phyloP scores from a whole-genome alignment of 2,797 vertebrate genomes.

The Erpetoichthys calabaricus region DNA sequence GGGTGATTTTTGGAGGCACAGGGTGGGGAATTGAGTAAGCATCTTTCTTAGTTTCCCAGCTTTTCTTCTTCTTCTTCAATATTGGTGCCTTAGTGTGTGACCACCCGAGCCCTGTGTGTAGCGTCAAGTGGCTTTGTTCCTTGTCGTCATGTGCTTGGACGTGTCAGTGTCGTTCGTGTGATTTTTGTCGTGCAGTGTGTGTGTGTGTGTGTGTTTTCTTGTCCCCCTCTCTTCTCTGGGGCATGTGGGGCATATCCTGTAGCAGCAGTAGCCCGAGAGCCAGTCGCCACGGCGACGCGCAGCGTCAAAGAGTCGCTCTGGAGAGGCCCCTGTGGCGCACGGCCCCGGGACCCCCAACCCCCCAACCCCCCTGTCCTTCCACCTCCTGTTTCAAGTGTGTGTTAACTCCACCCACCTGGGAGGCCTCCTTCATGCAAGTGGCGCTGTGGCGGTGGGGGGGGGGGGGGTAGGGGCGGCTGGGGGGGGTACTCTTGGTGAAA shows the following conservation, averaged over 20 bases:
- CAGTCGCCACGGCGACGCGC: too few species aligned
- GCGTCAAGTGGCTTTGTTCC: conserved; percentile 64
- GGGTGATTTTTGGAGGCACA: conserved; percentile 99
- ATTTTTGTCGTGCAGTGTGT: conserved; percentile 68
- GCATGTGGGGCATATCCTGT: conserved; percentile 76
- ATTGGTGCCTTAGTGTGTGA: conserved; percentile 77
- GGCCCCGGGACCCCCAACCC: conserved; percentile 31
- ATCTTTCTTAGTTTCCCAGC: conserved; percentile 66
- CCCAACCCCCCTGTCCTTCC: conserved; percentile 22
- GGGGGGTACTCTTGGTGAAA: conserved; percentile 22
- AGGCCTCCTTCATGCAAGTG: too few species aligned
- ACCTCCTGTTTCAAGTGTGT: background rate
- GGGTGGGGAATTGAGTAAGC: conserved; percentile 99
- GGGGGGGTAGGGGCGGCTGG: too few species aligned
- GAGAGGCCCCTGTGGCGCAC: conserved; percentile 14
- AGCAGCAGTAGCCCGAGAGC: background rate
- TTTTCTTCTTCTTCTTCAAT: conserved; percentile 28
- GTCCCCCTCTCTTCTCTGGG: conserved; percentile 84
- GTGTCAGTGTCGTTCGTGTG: conserved; percentile 76
- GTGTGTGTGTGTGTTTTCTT: conserved; percentile 14
- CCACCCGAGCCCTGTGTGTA: conserved; percentile 61
- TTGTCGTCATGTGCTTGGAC: conserved; percentile 72
- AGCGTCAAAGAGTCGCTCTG: too few species aligned
- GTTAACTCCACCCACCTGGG: background rate
- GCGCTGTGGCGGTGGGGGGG: background rate